Conservation (phyloP, 37 sponge, comb jelly and placozoan species). For the Aphrocallistes beatrix region DNA sequence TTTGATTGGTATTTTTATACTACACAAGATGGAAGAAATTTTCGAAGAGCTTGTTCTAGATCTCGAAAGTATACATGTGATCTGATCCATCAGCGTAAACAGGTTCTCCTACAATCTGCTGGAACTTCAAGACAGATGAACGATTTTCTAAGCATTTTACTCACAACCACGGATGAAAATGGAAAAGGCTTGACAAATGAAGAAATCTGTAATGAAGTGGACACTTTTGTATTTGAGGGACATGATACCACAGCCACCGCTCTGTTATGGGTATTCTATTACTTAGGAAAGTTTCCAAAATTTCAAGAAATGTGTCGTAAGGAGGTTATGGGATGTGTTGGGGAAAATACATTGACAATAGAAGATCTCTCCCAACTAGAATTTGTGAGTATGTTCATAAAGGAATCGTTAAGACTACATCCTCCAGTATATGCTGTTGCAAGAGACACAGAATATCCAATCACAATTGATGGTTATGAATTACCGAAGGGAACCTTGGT, state of each 20-base stretch:
- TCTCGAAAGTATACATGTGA: not conserved
- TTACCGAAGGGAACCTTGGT: conserved; percentile 1
- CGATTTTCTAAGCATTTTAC: not conserved
- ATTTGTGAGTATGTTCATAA: not conserved
- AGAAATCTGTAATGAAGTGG: not conserved
- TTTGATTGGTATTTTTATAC: not conserved
- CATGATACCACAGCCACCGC: not conserved
- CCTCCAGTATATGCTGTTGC: not conserved
- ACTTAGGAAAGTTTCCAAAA: not conserved
- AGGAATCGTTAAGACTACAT: not conserved
- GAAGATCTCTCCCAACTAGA: not conserved
- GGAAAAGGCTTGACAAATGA: not conserved
- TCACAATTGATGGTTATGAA: not conserved
- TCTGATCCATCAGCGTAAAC: not conserved
- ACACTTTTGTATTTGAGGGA: not conserved
- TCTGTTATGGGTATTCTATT: not conserved
- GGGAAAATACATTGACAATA: not conserved
- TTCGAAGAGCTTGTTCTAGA: not conserved
- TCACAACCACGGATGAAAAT: not conserved
- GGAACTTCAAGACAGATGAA: not conserved
- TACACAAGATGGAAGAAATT: not conserved
- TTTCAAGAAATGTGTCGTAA: conserved; percentile 8
- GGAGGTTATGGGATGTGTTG: not conserved
- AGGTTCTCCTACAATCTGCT: not conserved
- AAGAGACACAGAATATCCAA: not conserved